These are phyloP conservation scores for Caenorhabditis sp. DNA, from an alignment of 2,888 invertebrate genomes.

Conservation along the genomic window DNA sequence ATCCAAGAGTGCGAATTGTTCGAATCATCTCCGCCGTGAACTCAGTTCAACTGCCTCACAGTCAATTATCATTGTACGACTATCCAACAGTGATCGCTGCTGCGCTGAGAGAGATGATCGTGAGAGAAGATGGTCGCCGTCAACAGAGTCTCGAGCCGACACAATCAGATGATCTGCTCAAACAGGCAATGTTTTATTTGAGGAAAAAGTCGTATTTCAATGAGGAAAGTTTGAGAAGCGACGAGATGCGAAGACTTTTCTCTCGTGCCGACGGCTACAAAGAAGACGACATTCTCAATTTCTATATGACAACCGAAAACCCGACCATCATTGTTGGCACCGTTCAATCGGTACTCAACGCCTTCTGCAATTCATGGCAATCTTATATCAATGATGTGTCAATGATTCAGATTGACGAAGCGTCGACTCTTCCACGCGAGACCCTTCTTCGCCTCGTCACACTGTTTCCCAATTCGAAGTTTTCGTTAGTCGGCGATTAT, in stretches of 20 bases:
- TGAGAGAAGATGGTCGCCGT: background rate
- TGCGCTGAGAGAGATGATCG: background rate
- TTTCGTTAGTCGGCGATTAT: background rate
- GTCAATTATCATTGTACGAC: background rate
- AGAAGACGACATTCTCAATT: background rate
- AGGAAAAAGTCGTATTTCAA: too few species aligned
- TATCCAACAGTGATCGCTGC: background rate
- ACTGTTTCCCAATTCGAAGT: background rate
- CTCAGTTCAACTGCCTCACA: background rate
- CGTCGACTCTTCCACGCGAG: background rate
- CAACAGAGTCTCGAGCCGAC: too few species aligned
- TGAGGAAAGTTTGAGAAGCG: background rate
- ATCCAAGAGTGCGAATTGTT: background rate
- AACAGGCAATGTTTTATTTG: background rate
- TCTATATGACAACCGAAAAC: background rate
- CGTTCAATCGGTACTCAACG: background rate
- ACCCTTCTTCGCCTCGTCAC: background rate
- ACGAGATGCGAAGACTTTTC: background rate
- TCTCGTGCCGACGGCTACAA: background rate
- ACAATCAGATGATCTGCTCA: background rate
- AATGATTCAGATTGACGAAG: conserved; percentile 2
- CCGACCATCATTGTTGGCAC: background rate
- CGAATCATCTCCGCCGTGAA: background rate
- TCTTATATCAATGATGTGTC: background rate
- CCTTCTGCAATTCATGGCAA: background rate